phyloP scores from a whole-genome alignment of 2,888 invertebrate species.

The Caenorhabditis sp. region DNA sequence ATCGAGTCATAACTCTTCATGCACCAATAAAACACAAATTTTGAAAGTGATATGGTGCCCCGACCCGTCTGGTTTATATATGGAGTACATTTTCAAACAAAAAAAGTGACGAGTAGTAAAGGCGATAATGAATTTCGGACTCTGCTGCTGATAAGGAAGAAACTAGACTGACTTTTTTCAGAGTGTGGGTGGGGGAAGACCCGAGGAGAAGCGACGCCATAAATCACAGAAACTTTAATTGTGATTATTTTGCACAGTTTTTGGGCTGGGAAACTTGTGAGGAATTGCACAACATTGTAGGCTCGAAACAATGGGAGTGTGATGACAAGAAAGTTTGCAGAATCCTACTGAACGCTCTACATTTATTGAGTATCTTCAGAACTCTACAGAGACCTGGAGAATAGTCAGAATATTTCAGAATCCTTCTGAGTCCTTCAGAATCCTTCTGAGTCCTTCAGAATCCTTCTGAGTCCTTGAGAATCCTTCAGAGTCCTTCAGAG shows the following conservation, averaged over 20 bases:
- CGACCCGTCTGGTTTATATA: conserved; percentile 13
- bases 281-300: conserved; percentile 14
- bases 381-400: too few species aligned
- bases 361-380: too few species aligned
- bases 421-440: too few species aligned
- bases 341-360: too few species aligned
- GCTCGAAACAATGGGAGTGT: too few species aligned
- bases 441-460: too few species aligned
- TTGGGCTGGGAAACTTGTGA: neutral
- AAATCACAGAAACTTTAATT: neutral
- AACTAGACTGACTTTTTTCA: conserved; percentile 13
- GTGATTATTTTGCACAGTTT: neutral
- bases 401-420: too few species aligned
- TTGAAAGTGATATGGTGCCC: neutral
- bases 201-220: neutral
- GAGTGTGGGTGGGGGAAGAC: neutral
- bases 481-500: too few species aligned
- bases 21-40: conserved; percentile 16
- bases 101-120: conserved; percentile 20
- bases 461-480: too few species aligned
- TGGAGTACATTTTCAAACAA: conserved; percentile 13
- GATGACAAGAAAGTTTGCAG: too few species aligned
- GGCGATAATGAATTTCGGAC: conserved; percentile 10
- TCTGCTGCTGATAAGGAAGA: conserved; percentile 7
- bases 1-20: conserved; percentile 1